Conservation (phyloP, 2,888 invertebrate genomes). For the Ophion costatus region DNA sequence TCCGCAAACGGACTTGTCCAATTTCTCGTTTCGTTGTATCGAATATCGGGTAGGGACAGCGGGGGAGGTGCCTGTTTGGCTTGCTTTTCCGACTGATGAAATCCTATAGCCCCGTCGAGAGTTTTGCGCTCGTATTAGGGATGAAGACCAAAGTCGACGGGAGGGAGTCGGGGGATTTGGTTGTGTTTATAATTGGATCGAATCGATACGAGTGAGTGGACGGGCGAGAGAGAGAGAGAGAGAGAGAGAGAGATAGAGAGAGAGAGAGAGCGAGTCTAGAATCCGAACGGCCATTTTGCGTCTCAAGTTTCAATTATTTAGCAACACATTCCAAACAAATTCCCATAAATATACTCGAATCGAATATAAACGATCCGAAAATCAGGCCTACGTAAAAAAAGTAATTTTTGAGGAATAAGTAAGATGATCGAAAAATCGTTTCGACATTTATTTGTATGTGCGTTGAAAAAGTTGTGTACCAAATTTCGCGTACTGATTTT, state of each 20-base stretch:
- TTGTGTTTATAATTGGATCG: constrained; percentile 76
- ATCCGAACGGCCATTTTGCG: constrained; percentile 70
- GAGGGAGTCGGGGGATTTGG: constrained; percentile 17
- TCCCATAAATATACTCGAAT: too few species aligned
- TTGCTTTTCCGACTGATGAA: constrained; percentile 26
- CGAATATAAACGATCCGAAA: too few species aligned
- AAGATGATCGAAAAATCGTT: too few species aligned
- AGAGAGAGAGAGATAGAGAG: too few species aligned
- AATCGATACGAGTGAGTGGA: constrained; percentile 67
- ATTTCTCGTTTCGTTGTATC: constrained; percentile 39
- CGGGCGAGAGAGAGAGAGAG: too few species aligned
- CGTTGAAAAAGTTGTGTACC: too few species aligned
- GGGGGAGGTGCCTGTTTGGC: constrained; percentile 2
- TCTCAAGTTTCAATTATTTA: constrained; percentile 79
- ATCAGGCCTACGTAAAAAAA: too few species aligned
- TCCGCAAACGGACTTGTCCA: background rate
- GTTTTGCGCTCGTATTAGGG: background rate
- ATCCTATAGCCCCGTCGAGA: constrained; percentile 21
- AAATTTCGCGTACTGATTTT: too few species aligned
- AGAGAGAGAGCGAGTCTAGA: constrained; percentile 36
- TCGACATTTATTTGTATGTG: too few species aligned
- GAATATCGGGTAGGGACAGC: constrained; percentile 2
- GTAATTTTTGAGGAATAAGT: too few species aligned
- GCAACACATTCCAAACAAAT: constrained; percentile 18
- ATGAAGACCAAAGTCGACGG: constrained; percentile 1